Conservation (phyloP, 2,797 vertebrate genomes). For the Labeo calbasu region DNA sequence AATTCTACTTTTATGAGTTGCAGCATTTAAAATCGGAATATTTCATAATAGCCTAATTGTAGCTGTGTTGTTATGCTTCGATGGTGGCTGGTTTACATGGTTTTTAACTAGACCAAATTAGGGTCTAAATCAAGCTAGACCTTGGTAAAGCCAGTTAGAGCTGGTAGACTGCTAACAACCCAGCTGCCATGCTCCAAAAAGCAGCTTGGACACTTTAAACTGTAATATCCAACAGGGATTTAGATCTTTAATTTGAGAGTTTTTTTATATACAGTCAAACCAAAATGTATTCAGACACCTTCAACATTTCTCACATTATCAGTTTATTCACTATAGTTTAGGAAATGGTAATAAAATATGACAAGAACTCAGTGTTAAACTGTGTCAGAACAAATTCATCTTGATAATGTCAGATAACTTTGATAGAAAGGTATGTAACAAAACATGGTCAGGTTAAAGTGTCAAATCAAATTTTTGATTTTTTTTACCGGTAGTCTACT, state of each 20-base stretch:
- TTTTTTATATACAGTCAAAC: not conserved
- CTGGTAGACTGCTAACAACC: not conserved
- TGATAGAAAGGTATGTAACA: no score
- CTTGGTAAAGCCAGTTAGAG: not conserved
- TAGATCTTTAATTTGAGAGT: not conserved
- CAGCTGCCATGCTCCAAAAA: not conserved
- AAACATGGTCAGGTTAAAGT: no score
- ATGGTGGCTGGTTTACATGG: not conserved
- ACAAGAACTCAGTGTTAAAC: no score
- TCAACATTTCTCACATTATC: no score
- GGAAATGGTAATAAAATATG: no score
- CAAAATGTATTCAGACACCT: no score
- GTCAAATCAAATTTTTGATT: no score
- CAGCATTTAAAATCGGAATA: not conserved
- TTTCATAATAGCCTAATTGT: not conserved
- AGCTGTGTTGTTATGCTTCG: not conserved
- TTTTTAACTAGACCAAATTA: not conserved
- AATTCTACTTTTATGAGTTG: not conserved
- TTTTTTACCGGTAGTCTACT: no score
- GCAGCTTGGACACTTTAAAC: not conserved
- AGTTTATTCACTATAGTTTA: no score
- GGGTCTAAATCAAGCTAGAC: not conserved
- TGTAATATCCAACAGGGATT: no score
- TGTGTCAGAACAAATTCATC: no score
- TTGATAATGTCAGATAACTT: no score